Evolutionary conservation across 1,140 invertebrate species (phyloP).

Genomic region (Triops longicaudatus): DNA sequence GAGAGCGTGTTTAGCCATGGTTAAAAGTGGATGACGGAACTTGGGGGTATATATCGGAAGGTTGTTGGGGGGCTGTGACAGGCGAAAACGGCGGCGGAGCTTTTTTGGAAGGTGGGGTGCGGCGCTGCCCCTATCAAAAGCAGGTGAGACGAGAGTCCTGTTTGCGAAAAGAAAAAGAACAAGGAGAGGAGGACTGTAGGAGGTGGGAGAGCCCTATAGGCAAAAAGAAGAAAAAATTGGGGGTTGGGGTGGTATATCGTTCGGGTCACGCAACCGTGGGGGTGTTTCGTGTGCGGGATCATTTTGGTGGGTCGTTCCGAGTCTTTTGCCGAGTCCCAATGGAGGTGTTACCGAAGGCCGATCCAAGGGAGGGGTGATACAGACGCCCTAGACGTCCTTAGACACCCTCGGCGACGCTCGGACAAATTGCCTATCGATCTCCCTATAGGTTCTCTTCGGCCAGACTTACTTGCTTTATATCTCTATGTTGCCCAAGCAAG

Average conservation of each 20-base stretch:
- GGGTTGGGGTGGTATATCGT: not conserved
- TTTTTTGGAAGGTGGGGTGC: not conserved
- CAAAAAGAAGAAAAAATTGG: not conserved
- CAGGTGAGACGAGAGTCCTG: not conserved
- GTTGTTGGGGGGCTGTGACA: not conserved
- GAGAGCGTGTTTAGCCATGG: not conserved
- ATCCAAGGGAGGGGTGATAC: constrained; percentile 10
- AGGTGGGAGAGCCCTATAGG: not conserved
- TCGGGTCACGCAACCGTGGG: not conserved
- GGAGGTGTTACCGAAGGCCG: constrained; percentile 13
- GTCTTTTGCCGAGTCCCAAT: constrained; percentile 10
- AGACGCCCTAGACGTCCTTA: constrained; percentile 6
- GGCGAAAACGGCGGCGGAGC: not conserved
- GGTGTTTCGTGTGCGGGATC: constrained; percentile 1
- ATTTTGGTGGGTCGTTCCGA: constrained; percentile 14
- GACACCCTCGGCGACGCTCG: constrained; percentile 13
- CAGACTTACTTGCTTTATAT: not conserved
- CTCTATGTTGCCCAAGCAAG: not conserved
- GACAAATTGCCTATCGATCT: constrained; percentile 15
- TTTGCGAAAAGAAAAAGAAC: not conserved
- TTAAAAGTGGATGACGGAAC: not conserved
- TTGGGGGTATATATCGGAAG: not conserved
- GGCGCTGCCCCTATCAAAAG: not conserved
- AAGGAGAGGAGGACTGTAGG: not conserved
- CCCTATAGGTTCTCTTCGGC: not conserved